Evolutionary conservation across 2,797 vertebrate species (phyloP), one percentile per base, ranked within the genome.

Genomic region (Gallinago solitaria): DNA sequence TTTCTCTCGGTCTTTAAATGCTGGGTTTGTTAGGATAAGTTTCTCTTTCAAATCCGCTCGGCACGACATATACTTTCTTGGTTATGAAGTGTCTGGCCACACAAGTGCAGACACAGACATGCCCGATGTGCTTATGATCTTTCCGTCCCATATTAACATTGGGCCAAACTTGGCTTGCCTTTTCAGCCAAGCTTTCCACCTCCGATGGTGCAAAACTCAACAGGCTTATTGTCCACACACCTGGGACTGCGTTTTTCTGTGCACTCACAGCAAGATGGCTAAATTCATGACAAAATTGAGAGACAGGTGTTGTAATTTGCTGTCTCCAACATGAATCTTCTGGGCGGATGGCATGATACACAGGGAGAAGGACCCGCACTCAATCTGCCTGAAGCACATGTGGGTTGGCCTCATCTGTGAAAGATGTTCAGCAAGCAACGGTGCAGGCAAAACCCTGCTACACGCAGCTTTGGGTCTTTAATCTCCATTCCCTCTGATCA

Each of bases 81-180:
- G 48, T 89, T 89, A 91, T 59, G 61, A 61, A 78, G 48, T 89
- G 78, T 89, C 78, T 92, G 91, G 61, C 73, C 85, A 63, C 61
- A 71, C 41, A 83, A 64, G 69, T 57, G 65, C 68, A 95, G 82
- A 93, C 57, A 78, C 37, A 48, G 80, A 71, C 65, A 68, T 64
- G 59, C 27, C 50, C 4, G 1, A 60, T 47, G 47, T 33, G 39
- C n/a, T 70, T 63, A 83, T 33, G 47, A 64, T 84, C 68, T 87
- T 90, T 79, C 60, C 83, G 43, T 45, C 76, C 56, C 4, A 0
- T 28, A 68, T 74, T 83, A 77, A 67, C 54, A 19, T 5, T 14
- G n/a, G 35, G 56, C 67, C 53, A 85, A 74, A 85, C 69, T 24
- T 80, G 43, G 51, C 24, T 70, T 83, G 9, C 16, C 27, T 91